phyloP scores from a whole-genome alignment of 2,113 vertebrate species.

The Cheilinus undulatus region DNA sequence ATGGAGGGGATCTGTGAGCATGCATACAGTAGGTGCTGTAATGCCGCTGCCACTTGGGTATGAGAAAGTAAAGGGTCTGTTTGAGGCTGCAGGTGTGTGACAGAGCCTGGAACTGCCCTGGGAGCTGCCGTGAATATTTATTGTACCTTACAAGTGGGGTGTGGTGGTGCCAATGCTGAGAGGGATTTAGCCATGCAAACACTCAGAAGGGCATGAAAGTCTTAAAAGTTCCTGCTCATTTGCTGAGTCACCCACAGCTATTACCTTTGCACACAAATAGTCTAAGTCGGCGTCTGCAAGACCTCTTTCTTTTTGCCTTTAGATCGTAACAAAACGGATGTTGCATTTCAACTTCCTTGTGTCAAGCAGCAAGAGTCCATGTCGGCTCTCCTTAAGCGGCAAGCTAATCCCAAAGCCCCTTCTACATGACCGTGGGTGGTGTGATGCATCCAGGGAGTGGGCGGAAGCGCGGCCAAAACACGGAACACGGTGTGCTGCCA shows the following conservation, averaged over 20 bases:
- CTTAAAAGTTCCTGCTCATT: slow-evolving; percentile 40
- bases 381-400: slow-evolving; percentile 13
- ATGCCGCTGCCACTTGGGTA: slow-evolving; percentile 5
- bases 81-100: slow-evolving; percentile 49
- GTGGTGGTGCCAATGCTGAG: slow-evolving; percentile 62
- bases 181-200: slow-evolving; percentile 36
- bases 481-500: slow-evolving; percentile 47
- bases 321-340: slow-evolving; percentile 12
- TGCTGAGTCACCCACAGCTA: slow-evolving; percentile 65
- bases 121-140: slow-evolving; percentile 52
- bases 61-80: not conserved
- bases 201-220: not conserved
- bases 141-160: slow-evolving; percentile 44
- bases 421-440: slow-evolving; percentile 48
- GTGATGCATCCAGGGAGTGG: slow-evolving; percentile 39
- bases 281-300: slow-evolving; percentile 13
- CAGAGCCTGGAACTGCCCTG: slow-evolving; percentile 13
- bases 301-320: slow-evolving; percentile 8
- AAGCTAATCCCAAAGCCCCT: slow-evolving; percentile 43
- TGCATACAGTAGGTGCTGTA: slow-evolving; percentile 29
- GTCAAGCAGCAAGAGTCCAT: not conserved
- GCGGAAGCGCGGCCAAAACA: slow-evolving; percentile 15
- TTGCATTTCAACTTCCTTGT: slow-evolving; percentile 33
- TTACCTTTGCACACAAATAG: slow-evolving; percentile 34
- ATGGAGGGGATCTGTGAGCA: slow-evolving; percentile 18